Percentiles rank a stretch among this genome's conserved stretches.
These are phyloP conservation scores for Procambarus clarkii DNA, from an alignment of 1,140 invertebrate species.

Conservation along the genomic window DNA sequence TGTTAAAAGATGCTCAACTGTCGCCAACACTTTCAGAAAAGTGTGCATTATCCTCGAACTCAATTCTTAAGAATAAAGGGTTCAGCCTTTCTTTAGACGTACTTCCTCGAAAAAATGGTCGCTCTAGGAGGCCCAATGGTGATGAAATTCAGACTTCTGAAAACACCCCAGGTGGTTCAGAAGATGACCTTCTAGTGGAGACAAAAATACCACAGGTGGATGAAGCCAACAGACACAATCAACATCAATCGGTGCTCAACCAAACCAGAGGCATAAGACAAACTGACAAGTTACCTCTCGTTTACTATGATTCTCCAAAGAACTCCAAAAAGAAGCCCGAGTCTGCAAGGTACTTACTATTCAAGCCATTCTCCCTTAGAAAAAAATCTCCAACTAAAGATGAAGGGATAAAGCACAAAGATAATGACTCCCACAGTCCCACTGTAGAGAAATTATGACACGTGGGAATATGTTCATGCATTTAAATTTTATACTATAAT, in stretches of 20 bases:
- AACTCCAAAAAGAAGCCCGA: slow-evolving; percentile 50
- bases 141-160: slow-evolving; percentile 26
- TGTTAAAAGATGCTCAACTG: slow-evolving; percentile 54
- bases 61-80: slow-evolving; percentile 57
- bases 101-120: slow-evolving; percentile 58
- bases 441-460: slow-evolving; percentile 57
- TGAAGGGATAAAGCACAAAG: slow-evolving; percentile 41
- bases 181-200: slow-evolving; percentile 55
- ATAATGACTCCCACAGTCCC: slow-evolving; percentile 30
- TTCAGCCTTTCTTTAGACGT: slow-evolving; percentile 60
- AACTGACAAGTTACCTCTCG: slow-evolving; percentile 31
- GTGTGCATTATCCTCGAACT: slow-evolving; percentile 48
- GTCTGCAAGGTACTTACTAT: slow-evolving; percentile 45
- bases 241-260: slow-evolving; percentile 49
- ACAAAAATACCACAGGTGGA: slow-evolving; percentile 20
- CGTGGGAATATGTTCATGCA: slow-evolving; percentile 46
- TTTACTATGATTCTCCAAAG: slow-evolving; percentile 40
- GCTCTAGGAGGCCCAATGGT: slow-evolving; percentile 6
- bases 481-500: slow-evolving; percentile 13
- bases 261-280: slow-evolving; percentile 28
- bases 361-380: slow-evolving; percentile 64
- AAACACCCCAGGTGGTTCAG: slow-evolving; percentile 53
- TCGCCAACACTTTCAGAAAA: slow-evolving; percentile 66
- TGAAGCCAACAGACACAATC: slow-evolving; percentile 13
- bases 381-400: slow-evolving; percentile 56